phyloP scores from a whole-genome alignment of 2,113 vertebrate genomes.

The Eidolon helvum region DNA sequence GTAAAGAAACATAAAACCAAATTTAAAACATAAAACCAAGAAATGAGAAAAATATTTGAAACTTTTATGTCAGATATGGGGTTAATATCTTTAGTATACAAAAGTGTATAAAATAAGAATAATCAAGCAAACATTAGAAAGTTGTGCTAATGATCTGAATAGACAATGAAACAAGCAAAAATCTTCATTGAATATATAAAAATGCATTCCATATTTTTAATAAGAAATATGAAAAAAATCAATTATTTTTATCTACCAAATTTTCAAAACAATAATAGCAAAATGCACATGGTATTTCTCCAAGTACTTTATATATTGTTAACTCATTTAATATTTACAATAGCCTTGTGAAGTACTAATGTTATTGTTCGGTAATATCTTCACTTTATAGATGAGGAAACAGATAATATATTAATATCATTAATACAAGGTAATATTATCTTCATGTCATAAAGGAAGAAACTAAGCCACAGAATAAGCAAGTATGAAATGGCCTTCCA shows the following conservation, averaged over 20 bases:
- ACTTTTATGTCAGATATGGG: background rate
- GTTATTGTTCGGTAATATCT: background rate
- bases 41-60: background rate
- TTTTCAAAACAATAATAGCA: background rate
- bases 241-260: background rate
- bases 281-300: background rate
- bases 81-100: background rate
- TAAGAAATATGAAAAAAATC: background rate
- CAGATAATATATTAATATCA: background rate
- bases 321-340: background rate
- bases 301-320: background rate
- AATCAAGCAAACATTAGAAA: background rate
- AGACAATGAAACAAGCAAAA: background rate
- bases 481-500: background rate
- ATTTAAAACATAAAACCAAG: background rate
- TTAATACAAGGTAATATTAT: background rate
- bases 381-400: background rate
- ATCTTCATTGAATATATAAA: background rate
- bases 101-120: background rate
- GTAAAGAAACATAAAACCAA: background rate
- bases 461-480: background rate
- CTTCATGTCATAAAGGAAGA: background rate
- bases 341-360: background rate
- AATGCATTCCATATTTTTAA: background rate
- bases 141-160: background rate